Evolutionary conservation across 2,113 vertebrate species (phyloP).

Genomic region (Lepus americanus): DNA sequence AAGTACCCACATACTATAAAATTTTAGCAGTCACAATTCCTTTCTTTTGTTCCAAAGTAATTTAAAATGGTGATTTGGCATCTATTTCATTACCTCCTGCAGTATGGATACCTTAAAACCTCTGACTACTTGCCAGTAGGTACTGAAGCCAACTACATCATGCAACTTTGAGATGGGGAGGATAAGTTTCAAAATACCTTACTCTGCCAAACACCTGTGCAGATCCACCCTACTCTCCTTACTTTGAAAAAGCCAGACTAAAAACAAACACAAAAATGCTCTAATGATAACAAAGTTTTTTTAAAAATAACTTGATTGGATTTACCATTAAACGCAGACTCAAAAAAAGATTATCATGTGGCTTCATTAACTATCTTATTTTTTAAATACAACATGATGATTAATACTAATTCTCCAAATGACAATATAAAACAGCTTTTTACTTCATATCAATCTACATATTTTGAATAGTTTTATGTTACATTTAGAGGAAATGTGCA

Average conservation of each 20-base stretch:
- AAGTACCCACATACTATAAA: neutral
- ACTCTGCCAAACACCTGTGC: conserved; percentile 63
- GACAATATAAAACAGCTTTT: conserved; percentile 24
- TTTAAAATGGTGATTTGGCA: conserved; percentile 10
- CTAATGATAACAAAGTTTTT: neutral
- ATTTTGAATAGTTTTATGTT: conserved; percentile 32
- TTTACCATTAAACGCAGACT: conserved; percentile 31
- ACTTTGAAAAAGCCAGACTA: conserved; percentile 40
- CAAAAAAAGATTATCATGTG: neutral
- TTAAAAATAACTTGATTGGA: neutral
- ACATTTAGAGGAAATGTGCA: conserved; percentile 14
- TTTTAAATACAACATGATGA: neutral
- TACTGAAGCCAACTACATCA: conserved; percentile 29
- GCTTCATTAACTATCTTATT: conserved; percentile 40
- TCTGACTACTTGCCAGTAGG: conserved; percentile 64
- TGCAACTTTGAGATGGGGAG: conserved; percentile 19
- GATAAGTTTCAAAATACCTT: conserved; percentile 51
- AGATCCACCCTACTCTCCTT: conserved; percentile 25
- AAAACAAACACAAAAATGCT: conserved; percentile 34
- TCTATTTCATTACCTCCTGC: conserved; percentile 63
- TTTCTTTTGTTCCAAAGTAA: conserved; percentile 44
- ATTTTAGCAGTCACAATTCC: neutral
- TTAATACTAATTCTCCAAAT: conserved; percentile 18
- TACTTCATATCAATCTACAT: neutral
- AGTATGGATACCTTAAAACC: neutral